A percentile compares a stretch with the other conserved stretches of the same genome.
Conservation (phyloP, 2,797 vertebrate species). For the Eulemur mongoz region DNA sequence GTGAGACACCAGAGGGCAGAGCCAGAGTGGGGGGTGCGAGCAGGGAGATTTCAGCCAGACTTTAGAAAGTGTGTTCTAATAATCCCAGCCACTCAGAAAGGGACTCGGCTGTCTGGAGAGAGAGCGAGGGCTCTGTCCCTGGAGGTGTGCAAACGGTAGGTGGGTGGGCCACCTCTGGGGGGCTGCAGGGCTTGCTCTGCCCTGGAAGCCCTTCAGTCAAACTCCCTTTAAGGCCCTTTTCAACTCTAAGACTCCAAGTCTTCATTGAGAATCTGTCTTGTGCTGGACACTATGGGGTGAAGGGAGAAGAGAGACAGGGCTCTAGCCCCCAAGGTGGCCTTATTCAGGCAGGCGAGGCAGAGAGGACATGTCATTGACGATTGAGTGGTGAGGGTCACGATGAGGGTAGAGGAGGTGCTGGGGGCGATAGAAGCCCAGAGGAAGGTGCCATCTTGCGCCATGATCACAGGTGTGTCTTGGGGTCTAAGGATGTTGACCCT, state of each 20-base stretch:
- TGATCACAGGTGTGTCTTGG: not conserved
- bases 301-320: not conserved
- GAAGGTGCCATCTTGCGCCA: not conserved
- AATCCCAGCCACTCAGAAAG: not conserved
- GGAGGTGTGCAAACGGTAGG: not conserved
- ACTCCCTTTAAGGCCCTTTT: not conserved
- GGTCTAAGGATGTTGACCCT: not conserved
- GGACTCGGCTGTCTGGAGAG: not conserved
- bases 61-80: not conserved
- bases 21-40: not conserved
- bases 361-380: not conserved
- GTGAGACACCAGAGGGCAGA: not conserved
- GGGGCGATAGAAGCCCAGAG: not conserved
- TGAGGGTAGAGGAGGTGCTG: not conserved
- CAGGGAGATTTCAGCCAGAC: not conserved
- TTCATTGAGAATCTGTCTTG: not conserved
- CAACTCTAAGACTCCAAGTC: not conserved
- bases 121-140: not conserved
- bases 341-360: not conserved
- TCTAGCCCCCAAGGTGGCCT: no score
- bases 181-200: not conserved
- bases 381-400: not conserved
- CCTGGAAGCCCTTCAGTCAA: not conserved
- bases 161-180: not conserved
- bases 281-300: not conserved